Evolutionary conservation across 2,797 vertebrate genomes (phyloP), one percentile per base, ranked within the genome.

Genomic region (Coilia nasus): DNA sequence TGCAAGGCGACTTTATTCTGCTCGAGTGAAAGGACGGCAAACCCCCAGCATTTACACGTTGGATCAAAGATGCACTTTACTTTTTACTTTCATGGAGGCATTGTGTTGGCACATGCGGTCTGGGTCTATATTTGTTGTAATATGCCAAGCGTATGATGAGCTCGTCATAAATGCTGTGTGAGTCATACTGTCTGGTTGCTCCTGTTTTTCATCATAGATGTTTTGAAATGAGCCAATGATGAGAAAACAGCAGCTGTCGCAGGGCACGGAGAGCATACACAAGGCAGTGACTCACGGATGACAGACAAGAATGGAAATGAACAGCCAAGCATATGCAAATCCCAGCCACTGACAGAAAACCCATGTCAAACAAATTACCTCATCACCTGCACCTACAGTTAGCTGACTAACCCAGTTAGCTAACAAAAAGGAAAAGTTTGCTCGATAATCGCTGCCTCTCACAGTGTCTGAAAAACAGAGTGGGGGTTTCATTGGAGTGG

Each of bases 271-370:
- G 17, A 78, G 35, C 5, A 44, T 44, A 78, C 35, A 78, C 31
- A 78, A 44, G 21, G 31, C 31, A 78, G 71, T 78, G 71, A 78
- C 71, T 78, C 71, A 78, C 31, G 1, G 35, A 6, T 78, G 71
- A 21, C 31, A 41, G 31, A 21, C 17, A 44, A 44, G 44, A 21
- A 44, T 44, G 71, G 44, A 78, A 78, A 78, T 78, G 6, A 78
- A 78, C 71, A 78, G 21, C 35, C 71, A 44, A 78, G 71, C 71
- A 78, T 78, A 78, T 78, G 71, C 35, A 41, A 35, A 78, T 78
- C 71, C 17, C 6, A 44, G 71, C 31, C 44, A 19, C 0, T 78
- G 71, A 78, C 71, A 44, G 71, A 7, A 78, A 78, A 78, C 41
- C 17, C 41, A 41, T 78, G 71, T 78, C 71, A 41, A 78, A 41